A percentile compares a stretch with the other conserved stretches of the same genome.
phyloP scores from a whole-genome alignment of 2,113 vertebrate species.

The Perca schrenkii region DNA sequence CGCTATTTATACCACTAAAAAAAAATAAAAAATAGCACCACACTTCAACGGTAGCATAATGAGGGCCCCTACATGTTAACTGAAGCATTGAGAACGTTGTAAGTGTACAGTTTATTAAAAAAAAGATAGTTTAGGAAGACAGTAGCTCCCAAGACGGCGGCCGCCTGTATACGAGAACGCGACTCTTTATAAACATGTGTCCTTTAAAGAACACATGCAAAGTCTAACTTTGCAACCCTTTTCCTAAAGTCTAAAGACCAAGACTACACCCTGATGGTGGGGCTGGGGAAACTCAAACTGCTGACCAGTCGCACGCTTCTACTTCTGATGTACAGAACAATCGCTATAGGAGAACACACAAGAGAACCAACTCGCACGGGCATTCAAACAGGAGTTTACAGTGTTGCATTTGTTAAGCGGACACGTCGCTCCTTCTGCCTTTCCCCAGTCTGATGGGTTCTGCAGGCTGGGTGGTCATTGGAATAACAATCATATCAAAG shows the following conservation, averaged over 20 bases:
- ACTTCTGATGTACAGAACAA: background rate
- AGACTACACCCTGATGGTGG: background rate
- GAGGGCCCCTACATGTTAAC: too few relatives aligned
- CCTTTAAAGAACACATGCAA: background rate
- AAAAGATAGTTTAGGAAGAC: too few relatives aligned
- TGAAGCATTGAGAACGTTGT: too few relatives aligned
- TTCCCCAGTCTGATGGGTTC: slow-evolving; percentile 23
- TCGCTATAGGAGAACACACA: background rate
- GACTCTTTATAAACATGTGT: too few relatives aligned
- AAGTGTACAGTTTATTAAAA: too few relatives aligned
- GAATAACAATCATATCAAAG: slow-evolving; percentile 65
- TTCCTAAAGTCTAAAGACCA: background rate
- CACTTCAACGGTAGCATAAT: too few relatives aligned
- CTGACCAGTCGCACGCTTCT: background rate
- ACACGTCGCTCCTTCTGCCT: slow-evolving; percentile 40
- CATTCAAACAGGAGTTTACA: slow-evolving; percentile 27
- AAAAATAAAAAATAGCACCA: too few relatives aligned
- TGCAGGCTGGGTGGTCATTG: slow-evolving; percentile 62
- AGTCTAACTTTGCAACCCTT: background rate
- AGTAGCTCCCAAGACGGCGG: too few relatives aligned
- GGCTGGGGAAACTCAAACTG: background rate
- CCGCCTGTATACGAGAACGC: too few relatives aligned
- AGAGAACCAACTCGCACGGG: background rate
- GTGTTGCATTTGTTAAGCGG: slow-evolving; percentile 25
- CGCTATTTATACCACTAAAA: too few relatives aligned